Percentiles rank a stretch among this genome's conserved stretches.
Conservation (phyloP, 92 coral and sea anemone genomes). For the Isaurus tuberculatus region DNA sequence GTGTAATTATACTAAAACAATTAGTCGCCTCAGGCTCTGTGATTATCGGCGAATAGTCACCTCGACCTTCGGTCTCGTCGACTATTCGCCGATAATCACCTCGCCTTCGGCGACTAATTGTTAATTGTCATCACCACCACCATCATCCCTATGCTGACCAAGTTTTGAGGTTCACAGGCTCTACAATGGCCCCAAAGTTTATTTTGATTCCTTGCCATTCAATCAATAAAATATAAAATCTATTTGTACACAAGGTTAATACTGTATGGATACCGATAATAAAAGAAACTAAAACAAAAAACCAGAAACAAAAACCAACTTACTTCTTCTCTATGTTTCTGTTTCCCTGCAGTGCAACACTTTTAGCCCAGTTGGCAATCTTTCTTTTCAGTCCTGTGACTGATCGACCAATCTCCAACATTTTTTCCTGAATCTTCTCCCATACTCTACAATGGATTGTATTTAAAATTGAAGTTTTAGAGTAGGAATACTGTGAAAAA, state of each 20-base stretch:
- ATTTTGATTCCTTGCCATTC: not conserved
- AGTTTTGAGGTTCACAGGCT: not conserved
- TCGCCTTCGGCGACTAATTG: too few relatives aligned
- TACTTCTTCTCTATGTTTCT: slow-evolving; percentile 90
- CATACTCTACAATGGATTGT: slow-evolving; percentile 68
- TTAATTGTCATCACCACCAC: not conserved
- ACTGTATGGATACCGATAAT: not conserved
- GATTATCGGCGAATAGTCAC: too few relatives aligned
- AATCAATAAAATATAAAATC: not conserved
- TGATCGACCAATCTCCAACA: slow-evolving; percentile 75
- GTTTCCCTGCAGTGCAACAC: slow-evolving; percentile 84
- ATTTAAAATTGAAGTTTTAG: not conserved
- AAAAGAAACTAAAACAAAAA: not conserved
- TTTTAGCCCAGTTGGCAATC: slow-evolving; percentile 90
- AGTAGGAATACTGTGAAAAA: not conserved
- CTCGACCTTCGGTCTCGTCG: too few relatives aligned
- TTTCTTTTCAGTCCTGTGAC: slow-evolving; percentile 89
- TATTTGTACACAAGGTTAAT: not conserved
- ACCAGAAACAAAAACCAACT: slow-evolving; percentile 32
- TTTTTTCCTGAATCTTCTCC: slow-evolving; percentile 94
- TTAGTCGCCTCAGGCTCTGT: too few relatives aligned
- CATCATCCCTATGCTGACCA: not conserved
- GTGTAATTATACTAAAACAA: too few relatives aligned
- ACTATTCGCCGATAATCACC: too few relatives aligned
- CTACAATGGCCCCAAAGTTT: not conserved